Evolutionary conservation across 2,113 vertebrate species (phyloP), one percentile per base, ranked within the genome.

Genomic region (Amphilophus citrinellus): DNA sequence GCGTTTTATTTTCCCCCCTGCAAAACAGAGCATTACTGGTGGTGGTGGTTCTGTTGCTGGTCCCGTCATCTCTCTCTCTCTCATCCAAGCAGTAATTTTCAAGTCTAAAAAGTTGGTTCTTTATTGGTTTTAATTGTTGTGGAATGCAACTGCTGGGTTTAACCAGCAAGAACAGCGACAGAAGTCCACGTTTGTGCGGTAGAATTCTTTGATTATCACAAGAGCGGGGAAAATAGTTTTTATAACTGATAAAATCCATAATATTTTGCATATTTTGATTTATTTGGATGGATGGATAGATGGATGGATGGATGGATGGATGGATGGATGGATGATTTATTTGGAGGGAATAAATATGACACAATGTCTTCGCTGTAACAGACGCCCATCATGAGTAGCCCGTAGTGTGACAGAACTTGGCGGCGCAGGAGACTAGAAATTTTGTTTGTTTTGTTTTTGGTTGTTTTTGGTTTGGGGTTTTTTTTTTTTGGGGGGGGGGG

Each of bases 21-120:
- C 56, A 39, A 47, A 32, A 76, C 50, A 2, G 6, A 10, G 47
- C 57, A 15, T 42, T 2, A 32, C 60, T 53, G 24, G 18, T 50
- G 65, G 22, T 30, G 65, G 18, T 53, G 27, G 7, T 73, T 62
- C 39, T 24, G 32, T 20, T 4, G 42, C 35, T 24, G 30, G 22
- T 50, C 24, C n/a, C 59, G 14, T 47, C 50, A n/a, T 24, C 24
- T 24, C 24, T 35, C 58, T 42, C 14, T 22, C 44, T 81, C 6
- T 76, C 66, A 61, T 79, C 58, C 57, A 59, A 18, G 10, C 35
- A 56, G 22, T 39, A 44, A 76, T 62, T 62, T 35, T 35, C 3
- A 14, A 27, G 42, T 8, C 24, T 71, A 2, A 84, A 92, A 88
- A 86, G 65, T 89, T 92, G 24, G 7, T 56, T 66, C 7, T 73